Evolutionary conservation across 1,140 invertebrate genomes (phyloP).

Genomic region (Trichomalopsis sarcophagae): DNA sequence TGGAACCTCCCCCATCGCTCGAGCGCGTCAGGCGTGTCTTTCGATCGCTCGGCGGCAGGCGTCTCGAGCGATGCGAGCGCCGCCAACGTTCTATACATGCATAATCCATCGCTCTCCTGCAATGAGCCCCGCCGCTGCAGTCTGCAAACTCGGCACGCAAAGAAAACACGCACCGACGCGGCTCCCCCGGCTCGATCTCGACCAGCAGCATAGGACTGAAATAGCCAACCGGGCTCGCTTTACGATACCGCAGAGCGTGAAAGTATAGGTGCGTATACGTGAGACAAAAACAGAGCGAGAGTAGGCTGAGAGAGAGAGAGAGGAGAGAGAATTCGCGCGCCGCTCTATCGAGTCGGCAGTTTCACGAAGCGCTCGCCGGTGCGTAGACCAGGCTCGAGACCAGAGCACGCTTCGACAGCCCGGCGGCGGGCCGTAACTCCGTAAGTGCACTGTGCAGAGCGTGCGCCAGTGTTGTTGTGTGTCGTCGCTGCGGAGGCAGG

Average conservation of each 20-base stretch:
- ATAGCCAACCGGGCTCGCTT: neutral
- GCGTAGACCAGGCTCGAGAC: neutral
- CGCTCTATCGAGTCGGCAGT: conserved; percentile 9
- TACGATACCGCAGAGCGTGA: no score
- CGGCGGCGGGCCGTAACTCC: neutral
- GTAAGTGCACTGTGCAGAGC: no score
- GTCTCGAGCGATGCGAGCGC: neutral
- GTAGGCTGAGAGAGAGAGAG: neutral
- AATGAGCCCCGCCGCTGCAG: neutral
- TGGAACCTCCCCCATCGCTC: neutral
- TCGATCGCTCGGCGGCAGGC: neutral
- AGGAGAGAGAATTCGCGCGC: neutral
- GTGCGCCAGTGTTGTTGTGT: no score
- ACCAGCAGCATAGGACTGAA: neutral
- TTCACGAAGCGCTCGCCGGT: conserved; percentile 25
- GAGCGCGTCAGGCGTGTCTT: neutral
- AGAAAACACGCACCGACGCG: neutral
- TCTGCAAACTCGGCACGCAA: neutral
- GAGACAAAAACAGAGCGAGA: neutral
- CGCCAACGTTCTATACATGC: neutral
- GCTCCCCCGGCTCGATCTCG: neutral
- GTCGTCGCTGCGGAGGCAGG: no score
- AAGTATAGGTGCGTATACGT: neutral
- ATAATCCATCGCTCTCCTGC: neutral
- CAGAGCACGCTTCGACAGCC: neutral